Percentiles rank a stretch among this genome's conserved stretches.
Conservation (phyloP, 1,140 invertebrate species). For the Brachionus angularis region DNA sequence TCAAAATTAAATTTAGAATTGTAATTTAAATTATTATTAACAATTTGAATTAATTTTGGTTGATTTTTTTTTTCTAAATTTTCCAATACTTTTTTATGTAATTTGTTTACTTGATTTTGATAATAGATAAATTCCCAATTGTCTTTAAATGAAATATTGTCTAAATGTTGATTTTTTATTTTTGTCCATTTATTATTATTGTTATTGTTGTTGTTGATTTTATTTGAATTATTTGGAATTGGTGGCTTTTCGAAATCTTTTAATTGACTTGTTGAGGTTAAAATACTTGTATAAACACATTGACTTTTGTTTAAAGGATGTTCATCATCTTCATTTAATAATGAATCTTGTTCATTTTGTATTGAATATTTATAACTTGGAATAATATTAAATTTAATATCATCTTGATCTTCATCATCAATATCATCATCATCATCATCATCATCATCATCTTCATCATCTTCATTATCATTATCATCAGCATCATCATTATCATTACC, state of each 20-base stretch:
- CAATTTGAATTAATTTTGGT: background rate
- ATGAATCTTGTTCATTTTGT: background rate
- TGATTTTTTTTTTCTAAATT: conserved; percentile 18
- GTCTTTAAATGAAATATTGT: conserved; percentile 11
- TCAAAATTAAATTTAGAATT: conserved; percentile 8
- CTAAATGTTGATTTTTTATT: background rate
- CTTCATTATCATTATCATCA: too few species aligned
- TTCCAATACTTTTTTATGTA: conserved; percentile 28
- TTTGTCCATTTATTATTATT: background rate
- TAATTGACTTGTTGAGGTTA: conserved; percentile 22
- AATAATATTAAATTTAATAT: too few species aligned
- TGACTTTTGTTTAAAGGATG: background rate
- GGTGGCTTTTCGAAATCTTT: conserved; percentile 24
- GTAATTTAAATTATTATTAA: conserved; percentile 32
- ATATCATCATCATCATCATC: conserved; percentile 12
- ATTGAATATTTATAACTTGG: too few species aligned
- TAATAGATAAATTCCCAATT: conserved; percentile 23
- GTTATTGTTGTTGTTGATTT: background rate
- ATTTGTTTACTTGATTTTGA: conserved; percentile 11
- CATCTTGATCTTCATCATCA: conserved; percentile 23
- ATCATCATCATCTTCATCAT: conserved; percentile 15
- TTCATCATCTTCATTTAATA: background rate
- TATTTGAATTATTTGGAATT: too few species aligned
- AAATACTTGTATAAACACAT: background rate
- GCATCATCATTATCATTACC: too few species aligned